Evolutionary conservation across 1,140 invertebrate species (phyloP).

Genomic region (Tribolium madens): DNA sequence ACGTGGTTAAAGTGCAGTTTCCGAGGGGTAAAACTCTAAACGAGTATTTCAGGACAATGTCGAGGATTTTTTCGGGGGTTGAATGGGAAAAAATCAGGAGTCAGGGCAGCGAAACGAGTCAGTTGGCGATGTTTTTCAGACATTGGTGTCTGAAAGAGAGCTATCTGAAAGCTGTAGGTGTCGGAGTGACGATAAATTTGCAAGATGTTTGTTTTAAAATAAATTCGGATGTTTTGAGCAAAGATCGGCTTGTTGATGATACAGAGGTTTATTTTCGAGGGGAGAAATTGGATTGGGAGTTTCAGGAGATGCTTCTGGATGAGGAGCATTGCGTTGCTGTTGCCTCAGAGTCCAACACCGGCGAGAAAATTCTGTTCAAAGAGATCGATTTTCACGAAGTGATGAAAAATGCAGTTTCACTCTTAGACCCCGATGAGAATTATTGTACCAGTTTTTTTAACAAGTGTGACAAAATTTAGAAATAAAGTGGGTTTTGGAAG

Average conservation of each 20-base stretch:
- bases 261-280: constrained; percentile 78
- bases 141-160: constrained; percentile 97
- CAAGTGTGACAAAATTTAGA: constrained; percentile 55
- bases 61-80: constrained; percentile 78
- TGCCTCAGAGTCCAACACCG: constrained; percentile 67
- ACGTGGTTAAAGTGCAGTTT: constrained; percentile 82
- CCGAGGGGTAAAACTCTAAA: constrained; percentile 72
- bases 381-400: constrained; percentile 71
- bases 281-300: constrained; percentile 77
- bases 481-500: background rate
- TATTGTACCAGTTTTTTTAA: constrained; percentile 67
- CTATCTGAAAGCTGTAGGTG: constrained; percentile 91
- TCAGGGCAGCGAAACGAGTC: constrained; percentile 67
- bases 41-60: constrained; percentile 91
- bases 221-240: constrained; percentile 66
- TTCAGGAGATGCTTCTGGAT: constrained; percentile 90
- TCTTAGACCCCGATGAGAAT: constrained; percentile 68
- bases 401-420: constrained; percentile 68
- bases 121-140: constrained; percentile 84
- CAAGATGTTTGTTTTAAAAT: constrained; percentile 81
- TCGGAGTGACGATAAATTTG: constrained; percentile 85
- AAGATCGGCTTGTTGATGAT: constrained; percentile 70
- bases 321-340: constrained; percentile 85
- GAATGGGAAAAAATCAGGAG: constrained; percentile 85
- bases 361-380: constrained; percentile 63